Conservation (phyloP, 1,140 invertebrate genomes). For the Parasteatoda tepidariorum region DNA sequence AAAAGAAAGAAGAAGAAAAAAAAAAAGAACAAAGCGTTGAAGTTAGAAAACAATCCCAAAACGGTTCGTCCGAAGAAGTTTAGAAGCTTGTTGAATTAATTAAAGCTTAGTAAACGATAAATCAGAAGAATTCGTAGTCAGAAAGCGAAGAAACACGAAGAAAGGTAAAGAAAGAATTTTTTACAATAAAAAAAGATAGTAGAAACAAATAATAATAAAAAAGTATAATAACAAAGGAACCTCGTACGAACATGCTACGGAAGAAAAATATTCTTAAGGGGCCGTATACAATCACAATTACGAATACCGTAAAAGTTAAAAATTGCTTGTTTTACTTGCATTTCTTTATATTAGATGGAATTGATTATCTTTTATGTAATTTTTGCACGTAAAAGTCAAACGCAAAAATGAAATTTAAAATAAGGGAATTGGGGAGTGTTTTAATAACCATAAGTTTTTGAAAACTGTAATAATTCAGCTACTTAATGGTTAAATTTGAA, state of each 20-base stretch:
- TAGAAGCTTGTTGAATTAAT: slow-evolving; percentile 60
- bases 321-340: too few species aligned
- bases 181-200: slow-evolving; percentile 19
- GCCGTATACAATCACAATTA: slow-evolving; percentile 26
- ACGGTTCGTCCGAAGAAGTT: slow-evolving; percentile 48
- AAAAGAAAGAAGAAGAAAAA: slow-evolving; percentile 21
- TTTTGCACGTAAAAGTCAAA: too few species aligned
- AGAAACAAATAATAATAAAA: slow-evolving; percentile 46
- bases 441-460: too few species aligned
- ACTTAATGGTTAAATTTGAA: too few species aligned
- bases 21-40: slow-evolving; percentile 41
- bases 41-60: slow-evolving; percentile 59
- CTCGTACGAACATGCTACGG: slow-evolving; percentile 4
- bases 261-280: slow-evolving; percentile 14
- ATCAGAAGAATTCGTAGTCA: slow-evolving; percentile 53
- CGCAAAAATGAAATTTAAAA: too few species aligned
- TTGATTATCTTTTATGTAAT: too few species aligned
- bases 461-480: too few species aligned
- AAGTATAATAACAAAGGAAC: slow-evolving; percentile 48
- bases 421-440: too few species aligned
- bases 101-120: slow-evolving; percentile 60
- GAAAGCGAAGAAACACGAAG: slow-evolving; percentile 50
- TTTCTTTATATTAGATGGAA: too few species aligned
- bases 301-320: too few species aligned
- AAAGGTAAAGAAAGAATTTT: slow-evolving; percentile 26